Base-by-base conservation (phyloP, 2,888 invertebrate genomes). In the Pseudococcus viburni region DNA sequence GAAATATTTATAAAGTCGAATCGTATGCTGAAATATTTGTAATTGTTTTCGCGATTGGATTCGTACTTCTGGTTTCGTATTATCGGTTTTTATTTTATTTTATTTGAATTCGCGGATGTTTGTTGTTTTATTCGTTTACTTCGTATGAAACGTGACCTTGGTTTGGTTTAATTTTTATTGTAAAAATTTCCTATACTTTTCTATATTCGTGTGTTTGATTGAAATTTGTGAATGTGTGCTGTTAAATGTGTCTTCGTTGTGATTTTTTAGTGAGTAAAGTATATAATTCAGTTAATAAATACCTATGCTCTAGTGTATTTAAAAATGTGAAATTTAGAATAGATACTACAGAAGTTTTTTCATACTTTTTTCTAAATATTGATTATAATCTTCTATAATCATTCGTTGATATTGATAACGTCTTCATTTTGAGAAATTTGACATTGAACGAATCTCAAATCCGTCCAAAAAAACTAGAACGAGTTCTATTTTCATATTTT, bases 1-100 rank as follows among this genome's bases (percentile, higher is more conserved):
- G 88, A 80, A 80, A 80, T 88, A 88, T 83, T 88, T 83, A 55
- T 88, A 55, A 84, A 84, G 80, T 46, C 80, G 80, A 83, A 83
- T 83, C 80, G 80, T 46, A 83, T 46, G 80, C 33, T 83, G 46
- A 42, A 46, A 46, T 84, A 55, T 51, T 55, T 84, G 51, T 55
- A 33, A 55, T 84, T 84, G 51, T 51, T 51, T 55, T 84, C 84
- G 51, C 51, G 51, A 26, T 46, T 84, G 26, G 42, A 84, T 55
- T 42, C 46, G 19, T 26, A 39, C 55, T 84, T 59, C 46, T 42
- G 64, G 8, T 55, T 84, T 84, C 48, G 17, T 51, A 84, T 19
- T 84, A 33, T 33, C 26, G 7, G n/a, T 4, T 84, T 11, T 84
- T 48, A n/a, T 84, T 33, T 84, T 84, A 17, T 22, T 5, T 22